phyloP scores from a whole-genome alignment of 2,113 vertebrate species.

The Protobothrops mucrosquamatus region DNA sequence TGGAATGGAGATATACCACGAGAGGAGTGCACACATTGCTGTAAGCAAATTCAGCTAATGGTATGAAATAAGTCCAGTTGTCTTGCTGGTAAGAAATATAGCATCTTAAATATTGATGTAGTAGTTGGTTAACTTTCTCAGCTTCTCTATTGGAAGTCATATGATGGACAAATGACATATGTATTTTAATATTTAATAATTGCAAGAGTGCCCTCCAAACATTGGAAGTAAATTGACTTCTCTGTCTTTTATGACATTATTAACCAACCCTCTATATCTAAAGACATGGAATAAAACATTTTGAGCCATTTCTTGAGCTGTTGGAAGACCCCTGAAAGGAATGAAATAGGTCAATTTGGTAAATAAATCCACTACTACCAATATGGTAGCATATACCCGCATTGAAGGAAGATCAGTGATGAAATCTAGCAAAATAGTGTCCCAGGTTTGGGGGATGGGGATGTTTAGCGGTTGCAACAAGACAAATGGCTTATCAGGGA shows the following conservation, averaged over 20 bases:
- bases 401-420: not conserved
- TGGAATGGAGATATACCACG: not conserved
- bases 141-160: not conserved
- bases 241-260: not conserved
- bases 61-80: not conserved
- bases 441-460: not conserved
- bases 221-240: not conserved
- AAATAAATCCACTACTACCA: not conserved
- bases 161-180: not conserved
- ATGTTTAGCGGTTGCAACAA: not conserved
- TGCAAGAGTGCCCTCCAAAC: not conserved
- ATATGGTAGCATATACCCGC: not conserved
- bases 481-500: not conserved
- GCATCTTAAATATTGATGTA: not conserved
- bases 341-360: not conserved
- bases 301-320: not conserved
- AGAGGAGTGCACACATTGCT: not conserved
- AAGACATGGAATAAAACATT: not conserved
- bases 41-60: not conserved
- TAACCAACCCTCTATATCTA: not conserved
- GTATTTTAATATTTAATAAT: not conserved
- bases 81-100: not conserved
- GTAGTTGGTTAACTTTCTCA: not conserved
- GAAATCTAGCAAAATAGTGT: not conserved
- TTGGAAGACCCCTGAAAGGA: not conserved